These are phyloP conservation scores for Spodoptera litura DNA, from an alignment of 1,140 invertebrate genomes.

Conservation along the genomic window DNA sequence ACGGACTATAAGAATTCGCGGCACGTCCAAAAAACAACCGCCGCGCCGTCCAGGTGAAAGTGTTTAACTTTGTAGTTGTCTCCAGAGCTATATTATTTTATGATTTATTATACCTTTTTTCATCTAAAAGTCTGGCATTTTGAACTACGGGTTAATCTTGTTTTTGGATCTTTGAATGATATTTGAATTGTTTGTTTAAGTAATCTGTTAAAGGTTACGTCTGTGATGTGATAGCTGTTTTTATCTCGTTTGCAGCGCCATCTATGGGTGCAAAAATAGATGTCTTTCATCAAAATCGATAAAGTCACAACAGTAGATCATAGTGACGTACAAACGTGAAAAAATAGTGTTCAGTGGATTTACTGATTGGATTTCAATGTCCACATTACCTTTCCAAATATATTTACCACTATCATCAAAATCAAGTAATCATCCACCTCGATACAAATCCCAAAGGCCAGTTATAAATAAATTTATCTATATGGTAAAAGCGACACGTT, in stretches of 20 bases:
- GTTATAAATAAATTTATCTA: conserved; percentile 41
- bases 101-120: conserved; percentile 38
- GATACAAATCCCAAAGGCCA: conserved; percentile 1
- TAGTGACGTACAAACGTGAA: too few species aligned
- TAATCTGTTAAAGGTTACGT: too few species aligned
- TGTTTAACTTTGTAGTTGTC: conserved; percentile 47
- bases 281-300: too few species aligned
- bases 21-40: conserved; percentile 28
- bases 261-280: too few species aligned
- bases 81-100: conserved; percentile 40
- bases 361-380: too few species aligned
- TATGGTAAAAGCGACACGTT: conserved; percentile 42
- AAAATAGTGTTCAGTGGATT: too few species aligned
- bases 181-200: too few species aligned
- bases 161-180: too few species aligned
- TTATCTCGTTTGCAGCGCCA: too few species aligned
- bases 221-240: too few species aligned
- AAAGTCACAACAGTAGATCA: too few species aligned
- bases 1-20: conserved; percentile 22
- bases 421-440: not conserved
- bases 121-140: not conserved
- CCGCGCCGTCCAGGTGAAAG: conserved; percentile 31
- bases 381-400: not conserved
- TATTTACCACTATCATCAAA: not conserved
- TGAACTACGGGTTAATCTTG: too few species aligned